Conservation (phyloP, 2,888 invertebrate genomes). For the Aporophyla lueneburgensis region DNA sequence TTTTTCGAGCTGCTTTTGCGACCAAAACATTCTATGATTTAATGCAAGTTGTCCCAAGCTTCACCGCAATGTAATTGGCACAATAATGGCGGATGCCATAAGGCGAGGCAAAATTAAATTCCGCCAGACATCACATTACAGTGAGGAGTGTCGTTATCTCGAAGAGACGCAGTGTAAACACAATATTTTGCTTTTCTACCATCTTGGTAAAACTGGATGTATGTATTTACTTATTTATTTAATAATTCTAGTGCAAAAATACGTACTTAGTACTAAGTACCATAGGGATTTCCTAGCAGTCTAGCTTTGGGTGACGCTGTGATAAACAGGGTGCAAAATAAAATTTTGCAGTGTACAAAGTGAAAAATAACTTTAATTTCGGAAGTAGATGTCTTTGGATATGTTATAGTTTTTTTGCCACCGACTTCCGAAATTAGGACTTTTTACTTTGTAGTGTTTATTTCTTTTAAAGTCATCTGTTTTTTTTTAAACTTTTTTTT, state of each 20-base stretch:
- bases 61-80: slow-evolving; percentile 45
- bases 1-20: background rate
- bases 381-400: too few relatives aligned
- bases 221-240: background rate
- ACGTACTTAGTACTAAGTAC: too few relatives aligned
- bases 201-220: background rate
- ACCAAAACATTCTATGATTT: background rate
- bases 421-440: too few relatives aligned
- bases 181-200: slow-evolving; percentile 2
- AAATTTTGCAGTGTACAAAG: too few relatives aligned
- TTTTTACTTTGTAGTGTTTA: too few relatives aligned
- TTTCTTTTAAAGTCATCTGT: too few relatives aligned
- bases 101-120: slow-evolving; percentile 58
- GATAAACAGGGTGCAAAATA: too few relatives aligned
- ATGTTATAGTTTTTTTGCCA: too few relatives aligned
- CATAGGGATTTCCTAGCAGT: too few relatives aligned
- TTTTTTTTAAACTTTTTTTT: too few relatives aligned
- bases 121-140: slow-evolving; percentile 40
- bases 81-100: slow-evolving; percentile 49
- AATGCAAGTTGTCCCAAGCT: background rate
- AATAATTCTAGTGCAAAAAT: background rate
- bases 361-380: too few relatives aligned
- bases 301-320: too few relatives aligned
- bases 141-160: slow-evolving; percentile 31
- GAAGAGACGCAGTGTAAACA: background rate